These are phyloP conservation scores for Theristicus caerulescens DNA, from an alignment of 2,113 vertebrate genomes.

Conservation along the genomic window DNA sequence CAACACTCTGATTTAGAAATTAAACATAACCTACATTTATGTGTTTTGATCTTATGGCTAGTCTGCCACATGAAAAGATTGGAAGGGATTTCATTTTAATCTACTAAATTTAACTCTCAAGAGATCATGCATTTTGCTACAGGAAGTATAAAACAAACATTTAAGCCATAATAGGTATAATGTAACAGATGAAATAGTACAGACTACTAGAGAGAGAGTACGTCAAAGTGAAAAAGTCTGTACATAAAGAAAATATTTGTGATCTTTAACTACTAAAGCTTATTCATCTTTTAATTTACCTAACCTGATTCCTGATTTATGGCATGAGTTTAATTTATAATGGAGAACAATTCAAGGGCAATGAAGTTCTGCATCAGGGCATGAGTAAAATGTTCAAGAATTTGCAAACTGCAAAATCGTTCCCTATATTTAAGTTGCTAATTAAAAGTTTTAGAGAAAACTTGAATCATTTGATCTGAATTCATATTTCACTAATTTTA, in stretches of 20 bases:
- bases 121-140: conserved; percentile 46
- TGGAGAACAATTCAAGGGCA: background rate
- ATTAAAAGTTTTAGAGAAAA: conserved; percentile 4
- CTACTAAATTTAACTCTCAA: conserved; percentile 62
- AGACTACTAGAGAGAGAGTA: background rate
- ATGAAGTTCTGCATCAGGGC: background rate
- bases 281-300: background rate
- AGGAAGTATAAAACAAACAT: conserved; percentile 40
- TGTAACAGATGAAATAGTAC: background rate
- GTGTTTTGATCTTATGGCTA: conserved; percentile 66
- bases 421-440: background rate
- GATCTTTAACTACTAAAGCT: background rate
- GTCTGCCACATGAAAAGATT: conserved; percentile 65
- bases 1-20: conserved; percentile 69
- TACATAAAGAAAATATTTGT: background rate
- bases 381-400: background rate
- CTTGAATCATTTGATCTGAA: background rate
- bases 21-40: conserved; percentile 72
- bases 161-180: conserved; percentile 49
- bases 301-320: background rate
- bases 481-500: conserved; percentile 2
- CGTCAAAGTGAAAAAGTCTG: background rate
- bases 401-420: background rate
- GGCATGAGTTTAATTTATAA: background rate
- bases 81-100: conserved; percentile 68